Base-by-base conservation (phyloP, 2,888 invertebrate genomes). In the Acrocyrtus sp. region DNA sequence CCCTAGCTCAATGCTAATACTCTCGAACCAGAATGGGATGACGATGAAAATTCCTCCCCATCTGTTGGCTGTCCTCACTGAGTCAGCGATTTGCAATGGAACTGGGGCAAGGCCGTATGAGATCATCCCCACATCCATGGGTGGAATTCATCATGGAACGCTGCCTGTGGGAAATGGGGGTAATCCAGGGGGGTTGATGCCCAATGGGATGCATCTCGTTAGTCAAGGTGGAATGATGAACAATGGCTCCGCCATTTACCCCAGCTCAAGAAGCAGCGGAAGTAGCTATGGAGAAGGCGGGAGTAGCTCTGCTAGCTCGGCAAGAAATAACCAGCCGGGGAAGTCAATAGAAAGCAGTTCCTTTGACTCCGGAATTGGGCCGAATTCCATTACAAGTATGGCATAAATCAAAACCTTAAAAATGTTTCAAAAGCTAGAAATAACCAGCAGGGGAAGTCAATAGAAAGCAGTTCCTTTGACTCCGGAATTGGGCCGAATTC, bases 31-130 rank as follows among this genome's bases (percentile, higher is more conserved):
- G n/a, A 79, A 76, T 66, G 81, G 81, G 57, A 81, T 81, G 79
- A 80, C 79, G 22, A 80, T 80, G 81, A 81, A 81, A 61, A 81
- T 81, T 53, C 81, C 81, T 19, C 81, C 81, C 8, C 81, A 81
- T 76, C 66, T 81, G 27, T 75, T 81, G 5, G 81, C 81, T 17
- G 81, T 81, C 1, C 60, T 81, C 8, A 77, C 81, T 1, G 81
- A 81, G 67, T 79, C 80, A 12, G 80, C 80, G 8, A 66, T 80
- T 54, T 79, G 79, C 43, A 81, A 81, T 63, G 80, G 78, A 22
- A 53, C 57, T 21, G 70, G 74, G 3, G 72, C 74, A 19, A 61
- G 81, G 39, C 80, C 81, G 6, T 81, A 81, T 58, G 81, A 81
- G 67, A 77, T 81, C 27, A 79, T 81, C 47, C 79, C 78, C 3